Conservation (phyloP, 53 echinoderm and acorn worm species). For the Pentamera pediparva region DNA sequence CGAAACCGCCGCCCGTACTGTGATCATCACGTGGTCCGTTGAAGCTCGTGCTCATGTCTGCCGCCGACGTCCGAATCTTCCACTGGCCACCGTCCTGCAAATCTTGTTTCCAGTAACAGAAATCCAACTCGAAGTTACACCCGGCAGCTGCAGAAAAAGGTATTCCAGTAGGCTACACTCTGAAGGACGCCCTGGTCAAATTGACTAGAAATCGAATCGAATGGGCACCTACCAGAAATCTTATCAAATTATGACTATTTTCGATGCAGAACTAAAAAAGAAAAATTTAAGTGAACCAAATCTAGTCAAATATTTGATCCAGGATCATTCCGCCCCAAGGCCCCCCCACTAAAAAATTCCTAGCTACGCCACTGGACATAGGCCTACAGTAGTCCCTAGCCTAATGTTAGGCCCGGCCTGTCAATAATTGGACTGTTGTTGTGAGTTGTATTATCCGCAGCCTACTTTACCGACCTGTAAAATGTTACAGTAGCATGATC, state of each 20-base stretch:
- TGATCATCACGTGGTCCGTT: conserved; percentile 19
- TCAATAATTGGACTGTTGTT: too few relatives aligned
- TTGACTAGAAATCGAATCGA: too few relatives aligned
- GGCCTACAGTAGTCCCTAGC: too few relatives aligned
- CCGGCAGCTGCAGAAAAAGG: conserved; percentile 22
- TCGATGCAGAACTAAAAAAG: neutral
- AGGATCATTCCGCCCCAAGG: neutral
- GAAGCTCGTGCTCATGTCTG: neutral
- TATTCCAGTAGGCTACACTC: too few relatives aligned
- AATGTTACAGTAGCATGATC: too few relatives aligned
- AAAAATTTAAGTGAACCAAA: neutral
- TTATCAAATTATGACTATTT: neutral
- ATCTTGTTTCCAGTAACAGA: conserved; percentile 23
- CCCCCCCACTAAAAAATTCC: neutral
- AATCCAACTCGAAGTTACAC: conserved; percentile 34
- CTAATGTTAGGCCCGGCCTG: too few relatives aligned
- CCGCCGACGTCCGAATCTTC: neutral
- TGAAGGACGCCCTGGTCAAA: too few relatives aligned
- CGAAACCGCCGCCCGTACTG: neutral
- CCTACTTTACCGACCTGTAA: too few relatives aligned
- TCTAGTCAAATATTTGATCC: neutral
- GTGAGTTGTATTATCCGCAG: too few relatives aligned
- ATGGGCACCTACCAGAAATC: too few relatives aligned
- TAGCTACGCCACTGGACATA: too few relatives aligned
- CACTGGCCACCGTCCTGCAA: neutral